phyloP scores from a whole-genome alignment of 1,140 invertebrate genomes.

The Drosophila tani region DNA sequence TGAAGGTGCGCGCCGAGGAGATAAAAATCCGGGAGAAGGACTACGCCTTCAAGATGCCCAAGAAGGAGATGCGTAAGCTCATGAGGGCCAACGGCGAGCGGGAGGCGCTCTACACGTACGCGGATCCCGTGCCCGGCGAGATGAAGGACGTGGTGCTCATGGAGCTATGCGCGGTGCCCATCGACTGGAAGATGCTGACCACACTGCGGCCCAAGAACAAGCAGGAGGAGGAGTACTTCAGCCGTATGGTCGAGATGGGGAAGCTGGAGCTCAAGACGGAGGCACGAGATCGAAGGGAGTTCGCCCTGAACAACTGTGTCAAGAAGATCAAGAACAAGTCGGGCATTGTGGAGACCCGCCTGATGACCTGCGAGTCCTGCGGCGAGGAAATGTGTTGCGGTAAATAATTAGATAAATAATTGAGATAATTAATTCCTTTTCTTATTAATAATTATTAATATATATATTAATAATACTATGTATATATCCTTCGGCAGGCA shows the following conservation, averaged over 20 bases:
- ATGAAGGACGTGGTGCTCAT: slow-evolving; percentile 90
- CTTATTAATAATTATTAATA: not conserved
- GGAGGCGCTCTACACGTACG: slow-evolving; percentile 86
- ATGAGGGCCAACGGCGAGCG: slow-evolving; percentile 73
- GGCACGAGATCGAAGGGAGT: slow-evolving; percentile 88
- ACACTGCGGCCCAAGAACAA: slow-evolving; percentile 92
- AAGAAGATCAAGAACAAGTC: slow-evolving; percentile 91
- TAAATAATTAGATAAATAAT: too few species aligned
- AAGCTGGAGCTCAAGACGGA: slow-evolving; percentile 91
- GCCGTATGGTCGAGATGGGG: slow-evolving; percentile 92
- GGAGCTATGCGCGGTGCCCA: slow-evolving; percentile 93
- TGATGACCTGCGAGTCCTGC: slow-evolving; percentile 91
- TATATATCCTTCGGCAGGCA: slow-evolving; percentile 66
- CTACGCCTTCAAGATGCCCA: slow-evolving; percentile 86
- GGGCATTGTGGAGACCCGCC: slow-evolving; percentile 91
- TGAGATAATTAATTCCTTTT: not conserved
- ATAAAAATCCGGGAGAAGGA: slow-evolving; percentile 89
- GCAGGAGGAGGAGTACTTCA: slow-evolving; percentile 94
- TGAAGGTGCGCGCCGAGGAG: slow-evolving; percentile 90
- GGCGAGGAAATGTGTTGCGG: slow-evolving; percentile 94
- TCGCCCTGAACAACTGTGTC: slow-evolving; percentile 87
- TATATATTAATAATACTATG: too few species aligned
- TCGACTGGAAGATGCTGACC: slow-evolving; percentile 97
- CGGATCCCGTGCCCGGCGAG: slow-evolving; percentile 92
- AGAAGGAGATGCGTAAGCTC: slow-evolving; percentile 77